Evolutionary conservation across 2,113 vertebrate genomes (phyloP), one percentile per base, ranked within the genome.

Genomic region (Coregonus clupeaformis): DNA sequence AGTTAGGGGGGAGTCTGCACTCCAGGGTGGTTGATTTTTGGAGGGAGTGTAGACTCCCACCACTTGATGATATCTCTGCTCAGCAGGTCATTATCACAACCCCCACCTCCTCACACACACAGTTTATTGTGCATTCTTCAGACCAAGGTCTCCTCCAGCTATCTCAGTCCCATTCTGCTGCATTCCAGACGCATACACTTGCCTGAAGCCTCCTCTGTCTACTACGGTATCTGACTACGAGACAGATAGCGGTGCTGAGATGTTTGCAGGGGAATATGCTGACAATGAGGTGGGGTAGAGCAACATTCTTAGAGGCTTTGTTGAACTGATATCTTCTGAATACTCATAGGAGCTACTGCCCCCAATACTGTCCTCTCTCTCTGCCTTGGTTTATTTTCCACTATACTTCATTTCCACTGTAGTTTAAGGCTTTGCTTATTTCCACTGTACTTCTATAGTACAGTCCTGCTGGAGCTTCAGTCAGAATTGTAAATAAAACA

Each of bases 301-400:
- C 45, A 36, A 25, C 68, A 27, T 49, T 52, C n/a, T 49, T 49
- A 13, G 36, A 9, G 72, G 47, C 75, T 77, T 84, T 83, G 80
- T 85, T 83, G 27, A 59, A 30, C 66, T 63, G 13, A 47, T 22
- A 7, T 68, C 9, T 2, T 42, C 9, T 42, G 36, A 42, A 42
- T 42, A 42, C 9, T 42, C 36, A 42, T 42, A 42, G 9, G 36
- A 42, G 36, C 36, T 11, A 42, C 36, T 42, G 36, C 36, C 36
- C 36, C 9, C 36, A 42, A 42, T 42, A 9, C 36, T 2, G 36
- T 42, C 36, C 9, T 11, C 4, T 55, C 14, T 52, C 52, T 55
- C 13, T 55, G 52, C 52, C 18, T 20, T 59, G 4, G 20, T 22
- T 59, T 6, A 81, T 36, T 12, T 74, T 32, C 69, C 47, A 67